Base-by-base conservation (phyloP, 1,140 invertebrate species). In the Zophobas morio region DNA sequence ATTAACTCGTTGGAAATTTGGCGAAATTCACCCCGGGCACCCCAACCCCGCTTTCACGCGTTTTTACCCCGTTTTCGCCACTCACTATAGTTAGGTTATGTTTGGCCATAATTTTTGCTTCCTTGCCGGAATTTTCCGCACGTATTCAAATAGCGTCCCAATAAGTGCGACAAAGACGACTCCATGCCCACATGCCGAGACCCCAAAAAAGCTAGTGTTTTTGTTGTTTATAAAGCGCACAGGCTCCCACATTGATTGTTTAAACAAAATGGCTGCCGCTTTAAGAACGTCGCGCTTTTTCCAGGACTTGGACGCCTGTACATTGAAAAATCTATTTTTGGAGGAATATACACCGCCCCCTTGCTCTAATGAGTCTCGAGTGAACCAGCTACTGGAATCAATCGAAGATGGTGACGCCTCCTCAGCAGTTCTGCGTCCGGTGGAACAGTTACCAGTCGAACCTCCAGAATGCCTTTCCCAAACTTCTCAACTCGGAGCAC, bases 391-490 rank as follows among this genome's bases (percentile, higher is more conserved):
- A 8, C 6, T 1, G 33, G 60, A n/a, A 66, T 0, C 20, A 47
- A 33, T 3, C 46, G 53, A 80, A 79, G 39, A 84, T 82, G 81
- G 80, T 77, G 42, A 84, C 84, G 51, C 87, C 87, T 32, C 89
- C 90, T 73, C 91, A 92, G 81, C 91, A 94, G 88, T 93, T 96
- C 82, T 95, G 95, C 85, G 91, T 96, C 66, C 90, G 95, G 85
- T 97, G 96, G 96, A 96, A 96, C 86, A 94, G 94, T 84, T 95
- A 95, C 86, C 94, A 95, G 83, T 93, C 92, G 49, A 95, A 95
- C 84, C 90, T 96, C 86, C 93, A 95, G 86, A 93, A 91, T 84
- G 84, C 89, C 35, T 95, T 96, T 84, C 93, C 94, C 6, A 92
- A 94, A 36, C 88, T 97, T 2, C 86, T 96, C 39, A 92, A 92